Base-by-base conservation (phyloP, 2,888 invertebrate genomes). In the Cecidostiba fungosa region DNA sequence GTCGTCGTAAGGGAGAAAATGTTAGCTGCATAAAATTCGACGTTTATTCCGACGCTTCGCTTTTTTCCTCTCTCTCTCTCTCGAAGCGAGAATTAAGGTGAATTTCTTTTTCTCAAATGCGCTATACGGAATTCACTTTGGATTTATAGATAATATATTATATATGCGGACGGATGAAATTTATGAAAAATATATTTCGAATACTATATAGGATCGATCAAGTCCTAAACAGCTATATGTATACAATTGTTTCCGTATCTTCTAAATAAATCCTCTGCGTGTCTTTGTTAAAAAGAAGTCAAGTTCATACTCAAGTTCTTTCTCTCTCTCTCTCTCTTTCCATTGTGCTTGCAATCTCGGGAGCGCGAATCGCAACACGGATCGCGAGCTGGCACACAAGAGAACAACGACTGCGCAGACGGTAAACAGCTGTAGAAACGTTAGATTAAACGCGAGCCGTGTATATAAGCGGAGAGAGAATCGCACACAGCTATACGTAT, bases 1-100 rank as follows among this genome's bases (percentile, higher is more conserved):
- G 10, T 5, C 8, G 23, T 23, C 59, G 23, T 47, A 14, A 5
- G 62, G 26, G 19, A 16, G 14, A 77, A 26, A 29, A 43, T 77
- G 19, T 66, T 43, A 39, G 26, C n/a, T 39, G 39, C 43, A 16
- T 66, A 77, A 66, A n/a, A 77, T 66, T 77, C 59, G 62, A 59
- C 19, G 26, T 77, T 77, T 36, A n/a, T 29, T 6, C 70, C n/a
- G 29, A 16, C 32, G 69, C 29, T 50, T 6, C 4, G 74, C 74
- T n/a, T 14, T 23, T 6, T 36, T 36, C 5, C 14, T n/a, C 26
- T 23, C 14, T n/a, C 26, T 23, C 8, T 36, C n/a, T 32, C 8
- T 70, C 36, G 29, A 26, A 16, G 54, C 62, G 1, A 12, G 23
- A 62, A n/a, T n/a, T n/a, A n/a, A 62, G 62, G 1, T 54, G 54